Evolutionary conservation across 2,888 invertebrate genomes (phyloP).

Genomic region (Heliconius ismenius): DNA sequence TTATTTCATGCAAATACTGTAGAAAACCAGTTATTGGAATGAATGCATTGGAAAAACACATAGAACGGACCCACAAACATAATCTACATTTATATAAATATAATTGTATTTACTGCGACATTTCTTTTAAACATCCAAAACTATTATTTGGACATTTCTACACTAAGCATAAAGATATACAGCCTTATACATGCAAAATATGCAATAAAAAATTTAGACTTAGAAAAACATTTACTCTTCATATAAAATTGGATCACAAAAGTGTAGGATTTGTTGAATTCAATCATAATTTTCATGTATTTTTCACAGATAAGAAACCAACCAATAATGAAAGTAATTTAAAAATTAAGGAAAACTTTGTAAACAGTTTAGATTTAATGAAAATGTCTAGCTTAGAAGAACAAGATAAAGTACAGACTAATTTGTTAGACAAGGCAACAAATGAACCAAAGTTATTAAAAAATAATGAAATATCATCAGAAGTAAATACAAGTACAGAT

Average conservation of each 20-base stretch:
- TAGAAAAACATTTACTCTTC: conserved; percentile 65
- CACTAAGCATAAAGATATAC: conserved; percentile 58
- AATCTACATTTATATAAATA: conserved; percentile 67
- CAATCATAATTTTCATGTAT: conserved; percentile 67
- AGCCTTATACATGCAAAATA: conserved; percentile 68
- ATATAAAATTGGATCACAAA: conserved; percentile 67
- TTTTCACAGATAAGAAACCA: conserved; percentile 64
- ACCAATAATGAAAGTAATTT: conserved; percentile 17
- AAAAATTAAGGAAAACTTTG: not conserved
- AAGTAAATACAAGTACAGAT: not conserved
- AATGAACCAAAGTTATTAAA: not conserved
- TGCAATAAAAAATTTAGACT: conserved; percentile 60
- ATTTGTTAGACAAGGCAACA: not conserved
- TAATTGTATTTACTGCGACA: conserved; percentile 58
- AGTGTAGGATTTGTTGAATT: conserved; percentile 69
- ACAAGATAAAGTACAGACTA: not conserved
- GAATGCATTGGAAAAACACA: conserved; percentile 57
- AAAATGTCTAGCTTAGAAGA: not conserved
- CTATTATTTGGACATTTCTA: conserved; percentile 66
- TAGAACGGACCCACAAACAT: conserved; percentile 55
- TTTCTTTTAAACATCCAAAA: conserved; percentile 65
- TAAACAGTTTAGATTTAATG: not conserved
- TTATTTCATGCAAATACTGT: conserved; percentile 61
- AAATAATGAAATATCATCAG: not conserved
- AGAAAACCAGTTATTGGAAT: conserved; percentile 60